Conservation (phyloP, 2,797 vertebrate genomes). For the Notolepis coatsorum region DNA sequence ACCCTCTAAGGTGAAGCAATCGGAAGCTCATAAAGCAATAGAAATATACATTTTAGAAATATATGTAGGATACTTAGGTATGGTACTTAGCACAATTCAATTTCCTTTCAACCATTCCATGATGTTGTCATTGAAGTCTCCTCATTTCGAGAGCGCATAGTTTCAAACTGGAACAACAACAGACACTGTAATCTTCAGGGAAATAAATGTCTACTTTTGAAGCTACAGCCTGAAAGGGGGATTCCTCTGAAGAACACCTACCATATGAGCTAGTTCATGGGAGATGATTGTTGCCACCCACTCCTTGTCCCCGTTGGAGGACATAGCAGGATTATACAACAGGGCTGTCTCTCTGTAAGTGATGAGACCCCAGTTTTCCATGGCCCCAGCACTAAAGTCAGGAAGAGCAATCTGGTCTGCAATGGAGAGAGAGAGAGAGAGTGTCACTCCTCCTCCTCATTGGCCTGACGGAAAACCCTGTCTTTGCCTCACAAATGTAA, state of each 20-base stretch:
- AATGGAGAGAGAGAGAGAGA: background rate
- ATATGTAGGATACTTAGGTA: too few relatives aligned
- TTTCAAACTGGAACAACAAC: too few relatives aligned
- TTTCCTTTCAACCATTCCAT: too few relatives aligned
- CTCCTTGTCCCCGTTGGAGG: constrained; percentile 90
- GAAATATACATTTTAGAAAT: too few relatives aligned
- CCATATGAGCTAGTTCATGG: constrained; percentile 95
- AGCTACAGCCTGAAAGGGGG: too few relatives aligned
- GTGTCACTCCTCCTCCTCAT: background rate
- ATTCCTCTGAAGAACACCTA: too few relatives aligned
- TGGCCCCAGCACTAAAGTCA: constrained; percentile 89
- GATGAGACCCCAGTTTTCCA: constrained; percentile 98
- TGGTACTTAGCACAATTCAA: too few relatives aligned
- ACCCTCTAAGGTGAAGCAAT: too few relatives aligned
- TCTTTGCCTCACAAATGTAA: background rate
- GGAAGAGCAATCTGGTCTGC: constrained; percentile 92
- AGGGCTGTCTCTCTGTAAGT: constrained; percentile 92
- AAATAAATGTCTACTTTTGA: too few relatives aligned
- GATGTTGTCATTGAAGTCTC: too few relatives aligned
- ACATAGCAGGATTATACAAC: constrained; percentile 73
- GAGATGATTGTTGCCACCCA: constrained; percentile 85
- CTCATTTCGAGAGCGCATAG: background rate
- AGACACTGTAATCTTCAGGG: too few relatives aligned
- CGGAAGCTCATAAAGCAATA: too few relatives aligned
- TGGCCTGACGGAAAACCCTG: background rate